A percentile compares a stretch with the other conserved stretches of the same genome.
Conservation (phyloP, 1,140 invertebrate species). For the Cyphomyrmex costatus region DNA sequence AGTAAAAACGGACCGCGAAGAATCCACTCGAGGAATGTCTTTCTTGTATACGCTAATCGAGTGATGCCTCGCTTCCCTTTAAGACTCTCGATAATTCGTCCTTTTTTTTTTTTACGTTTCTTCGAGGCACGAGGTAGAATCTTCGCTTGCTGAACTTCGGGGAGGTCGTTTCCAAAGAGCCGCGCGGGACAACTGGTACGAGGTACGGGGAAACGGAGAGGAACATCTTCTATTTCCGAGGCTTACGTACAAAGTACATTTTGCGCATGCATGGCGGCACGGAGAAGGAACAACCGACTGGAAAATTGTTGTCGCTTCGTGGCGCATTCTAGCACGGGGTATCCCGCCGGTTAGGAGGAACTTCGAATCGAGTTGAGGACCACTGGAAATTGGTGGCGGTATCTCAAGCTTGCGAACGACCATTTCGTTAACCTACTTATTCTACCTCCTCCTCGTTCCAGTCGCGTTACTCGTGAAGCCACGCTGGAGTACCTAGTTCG, state of each 20-base stretch:
- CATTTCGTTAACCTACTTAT: conserved; percentile 78
- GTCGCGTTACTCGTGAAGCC: conserved; percentile 26
- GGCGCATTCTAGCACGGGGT: conserved; percentile 48
- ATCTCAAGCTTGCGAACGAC: conserved; percentile 75
- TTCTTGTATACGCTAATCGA: conserved; percentile 75
- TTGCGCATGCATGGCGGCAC: conserved; percentile 70
- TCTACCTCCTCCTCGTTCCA: conserved; percentile 63
- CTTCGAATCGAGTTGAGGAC: conserved; percentile 72
- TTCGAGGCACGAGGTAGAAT: conserved; percentile 23
- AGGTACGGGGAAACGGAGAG: conserved; percentile 30
- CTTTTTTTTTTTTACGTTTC: conserved; percentile 31
- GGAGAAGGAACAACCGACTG: conserved; percentile 71
- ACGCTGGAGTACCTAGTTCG: conserved; percentile 58
- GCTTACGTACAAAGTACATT: conserved; percentile 74
- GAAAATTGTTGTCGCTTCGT: conserved; percentile 75
- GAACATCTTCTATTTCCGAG: conserved; percentile 71
- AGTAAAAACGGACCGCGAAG: conserved; percentile 69
- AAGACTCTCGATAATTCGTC: conserved; percentile 61
- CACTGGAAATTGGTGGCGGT: conserved; percentile 74
- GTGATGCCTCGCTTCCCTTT: neutral
- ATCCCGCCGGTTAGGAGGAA: conserved; percentile 46
- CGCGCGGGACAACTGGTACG: neutral
- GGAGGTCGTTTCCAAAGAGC: conserved; percentile 25
- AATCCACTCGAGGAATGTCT: conserved; percentile 70
- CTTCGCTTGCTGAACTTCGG: conserved; percentile 6